Conservation (phyloP, 2,888 invertebrate species). For the Oligia latruncula region DNA sequence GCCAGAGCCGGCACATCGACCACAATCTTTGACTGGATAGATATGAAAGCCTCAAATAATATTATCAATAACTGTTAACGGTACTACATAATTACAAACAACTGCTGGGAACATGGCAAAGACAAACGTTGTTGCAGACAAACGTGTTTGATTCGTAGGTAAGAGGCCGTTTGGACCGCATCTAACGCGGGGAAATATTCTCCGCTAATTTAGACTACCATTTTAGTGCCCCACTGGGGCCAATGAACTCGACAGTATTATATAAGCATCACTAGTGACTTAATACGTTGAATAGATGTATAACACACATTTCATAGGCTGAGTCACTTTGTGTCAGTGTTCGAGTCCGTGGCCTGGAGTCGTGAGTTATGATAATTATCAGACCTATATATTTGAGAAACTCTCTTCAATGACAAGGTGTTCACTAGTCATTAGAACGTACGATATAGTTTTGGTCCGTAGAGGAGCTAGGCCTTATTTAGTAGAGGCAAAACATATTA, state of each 20-base stretch:
- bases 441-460: constrained; percentile 27
- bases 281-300: constrained; percentile 34
- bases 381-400: constrained; percentile 44
- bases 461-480: constrained; percentile 40
- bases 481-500: constrained; percentile 54
- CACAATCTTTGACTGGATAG: constrained; percentile 46
- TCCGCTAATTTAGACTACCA: constrained; percentile 65
- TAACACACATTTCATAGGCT: constrained; percentile 29
- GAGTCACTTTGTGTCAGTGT: constrained; percentile 10
- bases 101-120: constrained; percentile 65
- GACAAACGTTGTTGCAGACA: constrained; percentile 47
- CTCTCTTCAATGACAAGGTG: constrained; percentile 24
- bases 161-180: constrained; percentile 38
- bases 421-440: constrained; percentile 26
- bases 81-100: constrained; percentile 61
- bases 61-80: constrained; percentile 63
- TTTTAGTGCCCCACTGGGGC: constrained; percentile 42
- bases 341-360: constrained; percentile 22
- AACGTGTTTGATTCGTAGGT: constrained; percentile 24
- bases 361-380: constrained; percentile 25
- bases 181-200: constrained; percentile 30
- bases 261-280: constrained; percentile 17
- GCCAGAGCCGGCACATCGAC: constrained; percentile 27
- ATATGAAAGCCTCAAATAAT: constrained; percentile 65
- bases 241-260: constrained; percentile 31